Conservation (phyloP, 2,888 invertebrate species). For the Drosophila antonietae region DNA sequence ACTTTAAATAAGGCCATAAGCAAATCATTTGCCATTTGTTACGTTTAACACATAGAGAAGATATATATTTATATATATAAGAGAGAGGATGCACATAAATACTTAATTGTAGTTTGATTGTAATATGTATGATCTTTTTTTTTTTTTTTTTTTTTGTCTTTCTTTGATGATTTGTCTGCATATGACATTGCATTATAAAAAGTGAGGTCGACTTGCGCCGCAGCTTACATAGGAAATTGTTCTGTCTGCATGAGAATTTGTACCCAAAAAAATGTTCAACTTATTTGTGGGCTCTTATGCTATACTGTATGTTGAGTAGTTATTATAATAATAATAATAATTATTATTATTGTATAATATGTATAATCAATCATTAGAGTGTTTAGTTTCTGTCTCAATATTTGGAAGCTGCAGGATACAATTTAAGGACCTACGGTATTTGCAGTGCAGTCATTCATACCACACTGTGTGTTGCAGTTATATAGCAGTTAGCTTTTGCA, state of each 20-base stretch:
- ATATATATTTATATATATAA: constrained; percentile 20
- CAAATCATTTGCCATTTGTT: constrained; percentile 54
- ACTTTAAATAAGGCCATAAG: constrained; percentile 68
- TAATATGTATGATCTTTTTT: background rate
- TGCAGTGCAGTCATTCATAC: constrained; percentile 15
- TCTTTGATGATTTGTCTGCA: constrained; percentile 41
- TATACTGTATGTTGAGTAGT: constrained; percentile 21
- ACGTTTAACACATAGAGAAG: constrained; percentile 56
- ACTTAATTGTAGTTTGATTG: constrained; percentile 23
- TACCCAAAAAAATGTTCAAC: constrained; percentile 19
- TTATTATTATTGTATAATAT: constrained; percentile 19
- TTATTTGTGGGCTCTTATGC: constrained; percentile 41
- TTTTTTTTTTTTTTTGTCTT: background rate
- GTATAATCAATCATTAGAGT: constrained; percentile 14
- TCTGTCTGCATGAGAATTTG: constrained; percentile 4
- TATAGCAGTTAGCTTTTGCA: constrained; percentile 45
- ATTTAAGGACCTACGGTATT: constrained; percentile 7
- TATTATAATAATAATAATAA: background rate
- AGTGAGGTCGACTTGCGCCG: constrained; percentile 51
- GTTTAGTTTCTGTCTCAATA: constrained; percentile 27
- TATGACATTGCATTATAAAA: constrained; percentile 63
- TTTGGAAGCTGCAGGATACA: constrained; percentile 65
- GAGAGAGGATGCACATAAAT: constrained; percentile 1
- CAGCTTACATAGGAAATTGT: constrained; percentile 57
- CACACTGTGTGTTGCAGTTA: constrained; percentile 23